Evolutionary conservation across 1,140 invertebrate species (phyloP).

Genomic region (Phymastichus coffea): DNA sequence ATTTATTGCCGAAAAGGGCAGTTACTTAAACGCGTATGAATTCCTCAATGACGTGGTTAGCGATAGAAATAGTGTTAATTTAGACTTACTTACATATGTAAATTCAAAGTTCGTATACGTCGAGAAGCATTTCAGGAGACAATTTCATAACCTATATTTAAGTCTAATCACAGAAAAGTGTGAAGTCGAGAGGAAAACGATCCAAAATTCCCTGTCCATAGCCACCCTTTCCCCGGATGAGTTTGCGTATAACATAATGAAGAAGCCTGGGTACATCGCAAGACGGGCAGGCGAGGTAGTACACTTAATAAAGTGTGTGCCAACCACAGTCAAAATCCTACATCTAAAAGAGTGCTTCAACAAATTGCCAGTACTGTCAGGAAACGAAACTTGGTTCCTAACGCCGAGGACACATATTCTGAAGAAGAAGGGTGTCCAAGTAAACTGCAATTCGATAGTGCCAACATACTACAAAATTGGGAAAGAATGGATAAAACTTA

Average conservation of each 20-base stretch:
- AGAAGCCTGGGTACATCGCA: constrained; percentile 19
- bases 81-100: constrained; percentile 21
- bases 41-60: no score
- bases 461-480: constrained; percentile 21
- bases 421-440: constrained; percentile 10
- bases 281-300: constrained; percentile 13
- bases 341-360: constrained; percentile 16
- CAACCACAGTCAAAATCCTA: constrained; percentile 2
- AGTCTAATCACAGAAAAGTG: constrained; percentile 13
- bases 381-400: constrained; percentile 17
- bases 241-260: constrained; percentile 23
- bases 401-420: constrained; percentile 25
- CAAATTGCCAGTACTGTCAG: constrained; percentile 20
- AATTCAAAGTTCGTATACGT: constrained; percentile 33
- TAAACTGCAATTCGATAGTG: constrained; percentile 17
- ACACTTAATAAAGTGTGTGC: no score
- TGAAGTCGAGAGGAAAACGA: constrained; percentile 20
- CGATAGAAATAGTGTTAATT: no score
- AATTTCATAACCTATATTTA: constrained; percentile 17
- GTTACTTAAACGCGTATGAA: no score
- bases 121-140: constrained; percentile 21
- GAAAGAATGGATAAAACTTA: constrained; percentile 18
- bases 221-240: constrained; percentile 24
- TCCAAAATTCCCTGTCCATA: constrained; percentile 18
- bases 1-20: no score